Evolutionary conservation across 2,797 vertebrate species (phyloP), one percentile per base, ranked within the genome.

Genomic region (Sardinella longiceps): DNA sequence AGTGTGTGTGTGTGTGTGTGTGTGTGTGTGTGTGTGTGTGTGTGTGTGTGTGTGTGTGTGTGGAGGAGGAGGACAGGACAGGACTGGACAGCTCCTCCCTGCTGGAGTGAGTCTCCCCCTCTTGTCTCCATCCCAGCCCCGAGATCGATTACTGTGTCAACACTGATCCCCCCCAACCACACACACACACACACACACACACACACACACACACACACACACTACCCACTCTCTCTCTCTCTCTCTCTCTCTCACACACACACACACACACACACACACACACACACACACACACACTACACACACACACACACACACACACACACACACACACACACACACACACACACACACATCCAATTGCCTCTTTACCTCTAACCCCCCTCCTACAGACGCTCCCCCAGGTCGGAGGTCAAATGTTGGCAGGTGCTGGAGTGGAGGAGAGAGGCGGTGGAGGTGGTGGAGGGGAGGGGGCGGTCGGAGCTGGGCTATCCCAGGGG

Each of bases 351-450:
- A 10, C 12, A 7, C n/a, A n/a, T n/a, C n/a, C n/a, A n/a, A n/a
- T n/a, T 90, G 85, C 80, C 85, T 63, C 48, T 39, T 82, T 63
- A 45, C 82, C 37, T 43, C 58, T n/a, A n/a, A n/a, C n/a, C 25
- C 83, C 81, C 82, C 88, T 83, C 80, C 89, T 89, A 91, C 92
- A 91, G 58, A 93, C 93, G 91, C 90, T 93, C 90, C 77, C 83
- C 84, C 81, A 87, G 89, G 83, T 91, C 90, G 81, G 85, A 89
- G 94, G 92, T 94, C 89, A 95, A 90, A 94, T 93, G 92, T 94
- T 88, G 92, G 92, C 94, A 95, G 94, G 95, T 95, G 93, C 93
- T 93, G 88, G 87, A 86, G 37, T 23, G 7, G 66, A 37, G 30
- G 66, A 20, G 28, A 85, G 86, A 80, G 87, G 82, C 2, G 87